These are phyloP conservation scores for Harpalus rubripes DNA, from an alignment of 2,888 invertebrate species.

Conservation along the genomic window DNA sequence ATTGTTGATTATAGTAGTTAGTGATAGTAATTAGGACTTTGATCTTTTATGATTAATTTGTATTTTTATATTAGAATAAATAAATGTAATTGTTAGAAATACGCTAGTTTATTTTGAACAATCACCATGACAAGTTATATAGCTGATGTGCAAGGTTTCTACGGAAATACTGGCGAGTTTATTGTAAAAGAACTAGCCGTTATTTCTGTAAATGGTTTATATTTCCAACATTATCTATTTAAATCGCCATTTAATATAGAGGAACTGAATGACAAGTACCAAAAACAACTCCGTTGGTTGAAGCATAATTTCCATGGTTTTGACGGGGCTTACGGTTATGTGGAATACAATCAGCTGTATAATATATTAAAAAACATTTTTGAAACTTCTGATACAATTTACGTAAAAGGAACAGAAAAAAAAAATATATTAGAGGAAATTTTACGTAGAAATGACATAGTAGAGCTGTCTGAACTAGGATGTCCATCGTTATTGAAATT, in stretches of 20 bases:
- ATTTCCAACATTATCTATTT: not conserved
- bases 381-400: not conserved
- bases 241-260: not conserved
- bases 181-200: not conserved
- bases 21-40: too few relatives aligned
- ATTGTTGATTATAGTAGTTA: too few relatives aligned
- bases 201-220: not conserved
- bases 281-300: not conserved
- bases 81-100: not conserved
- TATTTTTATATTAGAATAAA: not conserved
- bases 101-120: not conserved
- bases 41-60: too few relatives aligned
- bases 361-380: constrained; percentile 5
- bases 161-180: not conserved
- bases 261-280: not conserved
- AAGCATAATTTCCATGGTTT: not conserved
- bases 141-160: constrained; percentile 18
- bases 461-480: constrained; percentile 6
- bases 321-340: not conserved
- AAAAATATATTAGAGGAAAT: not conserved
- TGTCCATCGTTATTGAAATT: constrained; percentile 31
- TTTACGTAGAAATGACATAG: not conserved
- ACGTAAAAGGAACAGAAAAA: constrained; percentile 22
- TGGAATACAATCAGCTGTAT: not conserved
- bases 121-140: not conserved